A percentile compares a stretch with the other conserved stretches of the same genome.
Conservation (phyloP, 1,140 invertebrate genomes). For the Pachyrhynchus sulphureomaculatus region DNA sequence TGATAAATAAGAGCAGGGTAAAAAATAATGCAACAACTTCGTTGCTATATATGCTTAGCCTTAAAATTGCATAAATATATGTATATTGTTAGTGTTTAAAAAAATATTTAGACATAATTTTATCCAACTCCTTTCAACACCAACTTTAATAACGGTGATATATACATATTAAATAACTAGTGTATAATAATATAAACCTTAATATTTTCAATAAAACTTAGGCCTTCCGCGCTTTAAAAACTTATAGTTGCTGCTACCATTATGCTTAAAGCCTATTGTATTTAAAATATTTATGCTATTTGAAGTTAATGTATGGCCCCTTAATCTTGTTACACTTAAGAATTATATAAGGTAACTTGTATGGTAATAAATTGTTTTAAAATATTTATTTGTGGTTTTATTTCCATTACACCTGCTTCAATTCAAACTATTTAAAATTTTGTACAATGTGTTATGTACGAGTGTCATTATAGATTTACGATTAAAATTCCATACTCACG, state of each 20-base stretch:
- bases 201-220: conserved; percentile 20
- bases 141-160: background rate
- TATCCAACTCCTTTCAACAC: conserved; percentile 15
- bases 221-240: conserved; percentile 26
- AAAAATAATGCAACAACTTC: conserved; percentile 2
- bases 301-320: conserved; percentile 32
- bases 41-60: conserved; percentile 14
- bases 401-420: too few relatives aligned
- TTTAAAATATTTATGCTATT: conserved; percentile 34
- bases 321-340: conserved; percentile 42
- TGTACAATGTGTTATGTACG: background rate
- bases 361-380: conserved; percentile 43
- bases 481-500: too few relatives aligned
- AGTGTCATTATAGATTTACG: too few relatives aligned
- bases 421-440: too few relatives aligned
- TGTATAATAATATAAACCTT: conserved; percentile 15
- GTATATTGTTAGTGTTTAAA: conserved; percentile 25
- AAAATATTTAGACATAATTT: conserved; percentile 10
- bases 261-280: conserved; percentile 15
- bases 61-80: conserved; percentile 23
- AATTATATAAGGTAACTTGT: conserved; percentile 37
- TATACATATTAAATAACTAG: conserved; percentile 12
- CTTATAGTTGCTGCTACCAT: conserved; percentile 14
- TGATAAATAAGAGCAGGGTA: too few relatives aligned
- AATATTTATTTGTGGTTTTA: too few relatives aligned